These are phyloP conservation scores for Euphonia xanthogaster DNA, from an alignment of 2,797 vertebrate genomes.

Conservation along the genomic window DNA sequence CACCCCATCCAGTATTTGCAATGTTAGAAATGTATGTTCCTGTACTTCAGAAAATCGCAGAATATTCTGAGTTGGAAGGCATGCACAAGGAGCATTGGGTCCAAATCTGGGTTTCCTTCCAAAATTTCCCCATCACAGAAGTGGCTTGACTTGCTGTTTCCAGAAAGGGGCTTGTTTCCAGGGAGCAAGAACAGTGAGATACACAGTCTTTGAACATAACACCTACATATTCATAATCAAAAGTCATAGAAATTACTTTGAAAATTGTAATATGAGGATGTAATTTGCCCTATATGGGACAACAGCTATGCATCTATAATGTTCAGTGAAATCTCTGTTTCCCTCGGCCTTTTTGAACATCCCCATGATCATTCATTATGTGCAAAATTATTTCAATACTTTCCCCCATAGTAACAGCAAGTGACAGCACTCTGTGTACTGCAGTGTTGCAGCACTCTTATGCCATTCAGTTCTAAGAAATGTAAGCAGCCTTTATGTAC, in stretches of 20 bases:
- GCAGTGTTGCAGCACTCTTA: not conserved
- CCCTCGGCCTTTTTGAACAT: not conserved
- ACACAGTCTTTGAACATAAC: not conserved
- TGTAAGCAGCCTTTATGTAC: slow-evolving; percentile 57
- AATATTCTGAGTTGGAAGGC: not conserved
- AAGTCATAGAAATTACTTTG: slow-evolving; percentile 18
- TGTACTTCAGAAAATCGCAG: not conserved
- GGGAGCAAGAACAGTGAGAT: not conserved
- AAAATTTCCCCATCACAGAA: not conserved
- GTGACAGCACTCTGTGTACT: slow-evolving; percentile 3
- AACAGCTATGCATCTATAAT: not conserved
- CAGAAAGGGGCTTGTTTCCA: not conserved
- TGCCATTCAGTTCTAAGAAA: slow-evolving; percentile 41
- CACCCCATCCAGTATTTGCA: not conserved
- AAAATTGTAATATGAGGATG: not conserved
- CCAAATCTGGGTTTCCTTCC: not conserved
- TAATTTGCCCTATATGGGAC: slow-evolving; percentile 1
- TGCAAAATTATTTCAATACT: slow-evolving; percentile 46
- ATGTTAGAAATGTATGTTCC: not conserved
- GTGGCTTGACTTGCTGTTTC: not conserved
- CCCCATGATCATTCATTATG: slow-evolving; percentile 12
- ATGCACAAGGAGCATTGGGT: fast-evolving
- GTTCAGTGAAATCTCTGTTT: slow-evolving; percentile 33
- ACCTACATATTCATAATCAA: not conserved
- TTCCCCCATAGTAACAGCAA: slow-evolving; percentile 39